These are phyloP conservation scores for Istiophorus platypterus DNA, from an alignment of 2,113 vertebrate genomes.

Conservation along the genomic window DNA sequence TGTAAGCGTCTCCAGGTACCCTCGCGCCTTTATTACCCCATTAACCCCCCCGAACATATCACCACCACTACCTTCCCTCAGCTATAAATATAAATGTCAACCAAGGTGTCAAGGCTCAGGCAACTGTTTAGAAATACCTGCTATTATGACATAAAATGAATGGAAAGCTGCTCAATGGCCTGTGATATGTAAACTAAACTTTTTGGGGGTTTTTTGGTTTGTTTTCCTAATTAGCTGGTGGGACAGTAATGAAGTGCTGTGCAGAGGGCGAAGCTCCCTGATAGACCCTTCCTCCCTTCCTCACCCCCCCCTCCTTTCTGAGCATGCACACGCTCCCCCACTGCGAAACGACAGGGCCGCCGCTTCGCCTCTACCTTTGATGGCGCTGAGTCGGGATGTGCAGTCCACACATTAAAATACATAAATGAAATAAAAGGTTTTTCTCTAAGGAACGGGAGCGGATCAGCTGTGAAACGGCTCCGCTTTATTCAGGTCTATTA, in stretches of 20 bases:
- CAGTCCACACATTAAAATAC: conserved; percentile 17
- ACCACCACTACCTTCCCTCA: conserved; percentile 1
- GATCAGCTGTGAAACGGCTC: conserved; percentile 49
- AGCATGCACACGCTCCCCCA: background rate
- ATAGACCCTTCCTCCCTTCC: no score
- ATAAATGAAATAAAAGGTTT: no score
- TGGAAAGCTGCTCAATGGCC: conserved; percentile 58
- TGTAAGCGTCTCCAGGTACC: conserved; percentile 63
- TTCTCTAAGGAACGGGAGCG: conserved; percentile 39
- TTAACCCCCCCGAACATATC: conserved; percentile 64
- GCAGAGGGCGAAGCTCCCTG: background rate
- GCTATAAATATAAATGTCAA: conserved; percentile 61
- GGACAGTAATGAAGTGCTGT: conserved; percentile 44
- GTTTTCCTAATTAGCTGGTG: conserved; percentile 21
- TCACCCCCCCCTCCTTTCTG: no score
- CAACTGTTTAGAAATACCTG: conserved; percentile 32
- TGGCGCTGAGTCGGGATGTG: conserved; percentile 27
- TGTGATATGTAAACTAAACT: conserved; percentile 52
- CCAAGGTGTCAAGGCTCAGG: conserved; percentile 32
- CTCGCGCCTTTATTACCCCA: conserved; percentile 75
- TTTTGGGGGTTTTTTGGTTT: no score
- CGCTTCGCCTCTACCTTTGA: conserved; percentile 47
- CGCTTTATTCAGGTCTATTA: conserved; percentile 7
- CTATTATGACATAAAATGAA: conserved; percentile 60
- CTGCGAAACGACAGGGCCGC: conserved; percentile 8